Evolutionary conservation across 1,140 invertebrate species (phyloP).

Genomic region (Anastatus disparis): DNA sequence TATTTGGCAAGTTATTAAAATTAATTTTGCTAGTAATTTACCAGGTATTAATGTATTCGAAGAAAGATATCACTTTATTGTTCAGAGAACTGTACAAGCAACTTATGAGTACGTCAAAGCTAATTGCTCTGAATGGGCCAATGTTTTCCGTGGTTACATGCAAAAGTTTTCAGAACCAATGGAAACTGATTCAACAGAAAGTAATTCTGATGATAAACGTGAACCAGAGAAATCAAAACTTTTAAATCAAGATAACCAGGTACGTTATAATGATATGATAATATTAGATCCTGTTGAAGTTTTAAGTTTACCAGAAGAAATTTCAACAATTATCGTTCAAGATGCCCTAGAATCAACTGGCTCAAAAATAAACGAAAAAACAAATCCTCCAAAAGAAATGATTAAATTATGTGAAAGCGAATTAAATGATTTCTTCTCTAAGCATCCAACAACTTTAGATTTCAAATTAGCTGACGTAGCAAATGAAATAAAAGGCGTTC

Average conservation of each 20-base stretch:
- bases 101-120: neutral
- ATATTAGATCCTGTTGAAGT: slow-evolving; percentile 20
- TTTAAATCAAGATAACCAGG: neutral
- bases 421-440: slow-evolving; percentile 33
- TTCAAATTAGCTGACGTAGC: slow-evolving; percentile 4
- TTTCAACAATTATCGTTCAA: neutral
- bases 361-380: slow-evolving; percentile 9
- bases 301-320: slow-evolving; percentile 10
- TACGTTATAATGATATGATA: neutral
- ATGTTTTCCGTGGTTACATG: neutral
- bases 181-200: too few relatives aligned
- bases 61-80: neutral
- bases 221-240: neutral
- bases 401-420: slow-evolving; percentile 11
- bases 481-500: slow-evolving; percentile 28
- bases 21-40: neutral
- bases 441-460: slow-evolving; percentile 12
- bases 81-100: neutral
- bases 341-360: slow-evolving; percentile 16
- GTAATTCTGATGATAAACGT: neutral
- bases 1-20: slow-evolving; percentile 12
- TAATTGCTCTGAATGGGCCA: neutral
- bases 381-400: neutral
- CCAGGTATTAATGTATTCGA: neutral
- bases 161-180: too few relatives aligned